Evolutionary conservation across 2,113 vertebrate species (phyloP), one percentile per base, ranked within the genome.

Genomic region (Megaptera novaeangliae): DNA sequence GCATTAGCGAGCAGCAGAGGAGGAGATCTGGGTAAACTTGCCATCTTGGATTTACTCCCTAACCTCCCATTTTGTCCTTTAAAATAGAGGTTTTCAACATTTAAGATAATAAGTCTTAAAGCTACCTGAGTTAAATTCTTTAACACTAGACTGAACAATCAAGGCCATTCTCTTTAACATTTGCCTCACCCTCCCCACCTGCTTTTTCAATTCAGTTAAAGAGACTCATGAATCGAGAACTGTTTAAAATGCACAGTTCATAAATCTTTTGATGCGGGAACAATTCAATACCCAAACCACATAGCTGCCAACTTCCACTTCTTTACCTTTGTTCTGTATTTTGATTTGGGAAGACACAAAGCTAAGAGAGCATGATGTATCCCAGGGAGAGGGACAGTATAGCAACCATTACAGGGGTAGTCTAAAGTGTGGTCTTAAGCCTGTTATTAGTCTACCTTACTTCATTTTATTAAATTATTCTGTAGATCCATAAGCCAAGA

Each of bases 191-290:
- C 36, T 91, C 13, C n/a, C 55, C 69, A 66, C 63, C 15, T 29
- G 59, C 25, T 82, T 91, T 94, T 84, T 88, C 55, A 49, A 46
- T 87, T 94, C 23, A 8, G 72, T 80, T 93, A 87, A 63, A 95
- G 85, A 75, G 61, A 93, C 49, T 83, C 82, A 80, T 31, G 94
- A 93, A 96, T 71, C 5, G 6, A 95, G 82, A 93, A 89, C 83
- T 96, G 20, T 95, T 98, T 97, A 92, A 98, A 96, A 98, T 97
- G 68, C 86, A 95, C 49, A 97, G 52, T 83, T 95, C 63, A 95
- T 90, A 94, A 97, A 86, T 85, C 74, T 96, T 95, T 86, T 89
- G 63, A 92, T 83, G 77, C 93, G 68, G 59, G 89, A 97, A 95
- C 63, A 86, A 93, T 94, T 80, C 52, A 71, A 83, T 84, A 71